These are phyloP conservation scores for Pheosia tremula DNA, from an alignment of 2,888 invertebrate species.

Conservation along the genomic window DNA sequence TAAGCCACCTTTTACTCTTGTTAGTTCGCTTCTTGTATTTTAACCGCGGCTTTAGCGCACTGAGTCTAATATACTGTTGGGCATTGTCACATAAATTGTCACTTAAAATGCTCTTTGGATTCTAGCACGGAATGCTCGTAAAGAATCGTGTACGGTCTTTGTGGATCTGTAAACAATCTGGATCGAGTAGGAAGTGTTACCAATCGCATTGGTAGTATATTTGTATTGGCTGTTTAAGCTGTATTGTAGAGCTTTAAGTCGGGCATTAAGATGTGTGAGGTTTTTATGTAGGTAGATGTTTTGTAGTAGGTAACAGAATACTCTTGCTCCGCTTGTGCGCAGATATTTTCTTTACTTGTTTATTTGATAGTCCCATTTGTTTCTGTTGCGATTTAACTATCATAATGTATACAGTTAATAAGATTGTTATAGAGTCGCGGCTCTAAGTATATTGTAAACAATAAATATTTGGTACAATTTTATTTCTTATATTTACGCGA, in stretches of 20 bases:
- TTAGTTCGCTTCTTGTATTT: slow-evolving; percentile 51
- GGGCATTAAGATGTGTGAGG: slow-evolving; percentile 27
- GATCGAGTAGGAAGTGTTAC: slow-evolving; percentile 41
- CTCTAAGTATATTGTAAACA: no score
- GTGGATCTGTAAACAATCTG: slow-evolving; percentile 31
- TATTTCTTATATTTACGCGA: no score
- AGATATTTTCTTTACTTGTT: no score
- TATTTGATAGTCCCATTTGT: no score
- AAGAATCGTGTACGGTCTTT: slow-evolving; percentile 42
- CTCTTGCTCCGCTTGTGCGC: neutral
- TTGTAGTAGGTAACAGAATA: slow-evolving; percentile 11
- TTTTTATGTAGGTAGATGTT: slow-evolving; percentile 18
- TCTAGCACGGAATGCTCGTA: slow-evolving; percentile 50
- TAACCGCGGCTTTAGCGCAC: slow-evolving; percentile 41
- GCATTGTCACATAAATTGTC: slow-evolving; percentile 66
- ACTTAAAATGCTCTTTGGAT: slow-evolving; percentile 55
- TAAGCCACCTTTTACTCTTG: slow-evolving; percentile 47
- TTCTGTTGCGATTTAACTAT: no score
- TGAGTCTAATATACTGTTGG: slow-evolving; percentile 59
- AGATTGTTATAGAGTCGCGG: no score
- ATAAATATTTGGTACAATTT: no score
- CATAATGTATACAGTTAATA: no score
- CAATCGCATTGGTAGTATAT: slow-evolving; percentile 34
- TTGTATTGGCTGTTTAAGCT: slow-evolving; percentile 29
- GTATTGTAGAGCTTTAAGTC: slow-evolving; percentile 21